Percentiles rank a stretch among this genome's conserved stretches.
phyloP scores from a whole-genome alignment of 1,140 invertebrate species.

The Drosophila murphyi region DNA sequence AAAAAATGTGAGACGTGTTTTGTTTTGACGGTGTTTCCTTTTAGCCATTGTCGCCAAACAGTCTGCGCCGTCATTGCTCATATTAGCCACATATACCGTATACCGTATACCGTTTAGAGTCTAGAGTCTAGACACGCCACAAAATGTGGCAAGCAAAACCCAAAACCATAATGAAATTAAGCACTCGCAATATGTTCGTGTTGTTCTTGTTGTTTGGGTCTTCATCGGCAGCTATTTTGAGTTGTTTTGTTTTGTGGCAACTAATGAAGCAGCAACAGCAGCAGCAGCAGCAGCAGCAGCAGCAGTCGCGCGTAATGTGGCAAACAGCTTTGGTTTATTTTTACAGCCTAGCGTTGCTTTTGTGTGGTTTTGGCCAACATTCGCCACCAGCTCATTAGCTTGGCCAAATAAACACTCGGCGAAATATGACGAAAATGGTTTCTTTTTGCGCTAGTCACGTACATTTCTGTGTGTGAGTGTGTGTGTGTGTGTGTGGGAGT shows the following conservation, averaged over 20 bases:
- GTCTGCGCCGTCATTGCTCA: conserved; percentile 40
- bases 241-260: conserved; percentile 46
- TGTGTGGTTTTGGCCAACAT: conserved; percentile 13
- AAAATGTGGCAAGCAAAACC: conserved; percentile 40
- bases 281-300: conserved; percentile 11
- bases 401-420: conserved; percentile 58
- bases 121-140: neutral
- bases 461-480: neutral
- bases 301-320: conserved; percentile 39
- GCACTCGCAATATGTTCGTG: conserved; percentile 41
- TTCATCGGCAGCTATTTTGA: neutral
- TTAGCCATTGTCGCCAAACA: conserved; percentile 36
- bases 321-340: conserved; percentile 61
- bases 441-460: conserved; percentile 34
- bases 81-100: conserved; percentile 38
- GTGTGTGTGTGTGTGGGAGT: conserved; percentile 30
- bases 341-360: conserved; percentile 18
- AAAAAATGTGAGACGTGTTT: conserved; percentile 37
- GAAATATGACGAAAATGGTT: conserved; percentile 43
- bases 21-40: conserved; percentile 4
- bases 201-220: conserved; percentile 14
- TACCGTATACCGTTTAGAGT: neutral
- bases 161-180: conserved; percentile 73
- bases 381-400: conserved; percentile 68
- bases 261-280: conserved; percentile 55